Percentiles rank a stretch among this genome's conserved stretches.
Conservation (phyloP, 2,888 invertebrate species). For the Amphiduros pacificus region DNA sequence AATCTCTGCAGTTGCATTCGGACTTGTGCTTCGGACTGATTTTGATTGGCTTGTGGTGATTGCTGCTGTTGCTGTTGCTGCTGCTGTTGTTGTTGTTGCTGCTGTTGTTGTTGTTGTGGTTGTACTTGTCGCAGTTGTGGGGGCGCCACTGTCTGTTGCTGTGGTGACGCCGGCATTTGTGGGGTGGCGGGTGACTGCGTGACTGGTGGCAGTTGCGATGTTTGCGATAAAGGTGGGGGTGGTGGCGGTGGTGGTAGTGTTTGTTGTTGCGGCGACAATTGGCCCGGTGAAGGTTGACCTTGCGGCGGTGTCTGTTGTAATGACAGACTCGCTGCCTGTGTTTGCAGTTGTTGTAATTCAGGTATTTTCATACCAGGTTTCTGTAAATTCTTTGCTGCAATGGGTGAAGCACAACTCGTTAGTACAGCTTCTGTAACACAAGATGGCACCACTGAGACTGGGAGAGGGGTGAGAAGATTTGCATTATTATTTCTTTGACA, state of each 20-base stretch:
- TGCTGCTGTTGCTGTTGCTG: slow-evolving; percentile 10
- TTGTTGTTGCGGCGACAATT: too few relatives aligned
- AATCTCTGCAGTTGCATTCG: slow-evolving; percentile 27
- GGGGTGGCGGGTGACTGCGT: too few relatives aligned
- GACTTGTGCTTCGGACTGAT: slow-evolving; percentile 17
- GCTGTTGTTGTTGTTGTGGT: background rate
- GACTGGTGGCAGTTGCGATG: too few relatives aligned
- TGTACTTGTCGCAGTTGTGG: background rate
- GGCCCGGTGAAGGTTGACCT: too few relatives aligned
- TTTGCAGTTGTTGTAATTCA: slow-evolving; percentile 2
- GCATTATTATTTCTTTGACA: too few relatives aligned
- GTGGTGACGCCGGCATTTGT: too few relatives aligned
- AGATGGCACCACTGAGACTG: too few relatives aligned
- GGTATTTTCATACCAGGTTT: slow-evolving; percentile 22
- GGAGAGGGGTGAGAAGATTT: too few relatives aligned
- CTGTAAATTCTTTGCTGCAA: slow-evolving; percentile 27
- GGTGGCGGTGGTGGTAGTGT: slow-evolving; percentile 6
- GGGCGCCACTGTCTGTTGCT: too few relatives aligned
- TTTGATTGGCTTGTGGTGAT: background rate
- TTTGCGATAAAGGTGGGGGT: background rate
- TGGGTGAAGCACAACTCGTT: too few relatives aligned
- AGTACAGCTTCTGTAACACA: too few relatives aligned
- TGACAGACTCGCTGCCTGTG: background rate
- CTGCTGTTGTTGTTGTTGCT: slow-evolving; percentile 14
- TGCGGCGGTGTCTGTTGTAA: too few relatives aligned